Percentiles rank a stretch among this genome's conserved stretches.
phyloP scores from a whole-genome alignment of 2,113 vertebrate genomes.

The Melanerpes formicivorus region DNA sequence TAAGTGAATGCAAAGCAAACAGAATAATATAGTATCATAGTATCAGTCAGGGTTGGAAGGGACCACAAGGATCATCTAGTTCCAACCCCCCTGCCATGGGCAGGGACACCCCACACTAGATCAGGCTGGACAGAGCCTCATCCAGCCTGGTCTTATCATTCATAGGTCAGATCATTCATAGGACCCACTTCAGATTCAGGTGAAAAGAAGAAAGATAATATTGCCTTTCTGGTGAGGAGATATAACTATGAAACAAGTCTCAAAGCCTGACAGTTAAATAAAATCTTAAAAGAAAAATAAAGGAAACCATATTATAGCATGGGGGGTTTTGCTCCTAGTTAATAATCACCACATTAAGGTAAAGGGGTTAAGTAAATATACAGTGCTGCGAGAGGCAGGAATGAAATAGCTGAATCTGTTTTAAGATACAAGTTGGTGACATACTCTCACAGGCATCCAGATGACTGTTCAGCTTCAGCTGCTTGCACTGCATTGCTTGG shows the following conservation, averaged over 20 bases:
- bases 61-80: no score
- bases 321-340: background rate
- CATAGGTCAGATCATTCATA: background rate
- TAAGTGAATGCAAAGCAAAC: background rate
- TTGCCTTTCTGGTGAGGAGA: background rate
- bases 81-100: no score
- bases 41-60: no score
- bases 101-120: no score
- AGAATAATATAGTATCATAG: background rate
- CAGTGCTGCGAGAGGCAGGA: background rate
- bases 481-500: fast-evolving
- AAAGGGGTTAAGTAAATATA: background rate
- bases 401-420: background rate
- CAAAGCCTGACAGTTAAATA: background rate
- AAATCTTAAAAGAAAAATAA: background rate
- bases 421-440: background rate
- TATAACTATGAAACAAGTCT: background rate
- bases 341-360: background rate
- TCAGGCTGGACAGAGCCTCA: no score
- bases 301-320: background rate
- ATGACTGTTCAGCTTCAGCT: background rate
- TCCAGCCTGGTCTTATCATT: no score
- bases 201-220: background rate
- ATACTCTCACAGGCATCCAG: background rate
- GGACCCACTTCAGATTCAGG: background rate